phyloP scores from a whole-genome alignment of 2,888 invertebrate genomes.

The Athalia rosae region DNA sequence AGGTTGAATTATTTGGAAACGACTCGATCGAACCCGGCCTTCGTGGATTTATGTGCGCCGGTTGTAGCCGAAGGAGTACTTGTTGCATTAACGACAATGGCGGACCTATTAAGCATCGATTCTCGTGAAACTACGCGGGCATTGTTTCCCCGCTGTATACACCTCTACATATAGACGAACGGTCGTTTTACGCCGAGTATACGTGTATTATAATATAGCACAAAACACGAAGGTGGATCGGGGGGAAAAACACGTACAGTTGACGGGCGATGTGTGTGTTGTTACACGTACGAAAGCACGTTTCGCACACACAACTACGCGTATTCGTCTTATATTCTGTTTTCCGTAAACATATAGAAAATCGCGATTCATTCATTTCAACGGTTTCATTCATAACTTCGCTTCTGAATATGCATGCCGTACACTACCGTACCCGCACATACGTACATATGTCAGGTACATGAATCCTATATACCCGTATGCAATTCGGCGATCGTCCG shows the following conservation, averaged over 20 bases:
- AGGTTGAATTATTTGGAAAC: background rate
- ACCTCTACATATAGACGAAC: background rate
- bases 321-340: background rate
- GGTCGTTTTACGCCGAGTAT: background rate
- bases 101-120: conserved; percentile 72
- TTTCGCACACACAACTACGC: too few relatives aligned
- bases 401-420: too few relatives aligned
- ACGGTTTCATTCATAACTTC: conserved; percentile 17
- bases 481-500: conserved; percentile 14
- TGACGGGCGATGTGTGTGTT: too few relatives aligned
- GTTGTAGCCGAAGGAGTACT: conserved; percentile 66
- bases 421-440: too few relatives aligned
- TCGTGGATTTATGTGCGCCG: conserved; percentile 55
- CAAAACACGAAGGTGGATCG: too few relatives aligned
- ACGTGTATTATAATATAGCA: too few relatives aligned
- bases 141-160: conserved; percentile 57
- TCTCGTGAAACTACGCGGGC: conserved; percentile 65
- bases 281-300: too few relatives aligned
- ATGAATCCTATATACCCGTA: background rate
- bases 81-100: conserved; percentile 73
- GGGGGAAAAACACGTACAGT: too few relatives aligned
- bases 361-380: conserved; percentile 35
- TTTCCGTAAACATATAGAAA: background rate
- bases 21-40: background rate
- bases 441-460: too few relatives aligned